Evolutionary conservation across 2,888 invertebrate species (phyloP).

Genomic region (Lysandra coridon): DNA sequence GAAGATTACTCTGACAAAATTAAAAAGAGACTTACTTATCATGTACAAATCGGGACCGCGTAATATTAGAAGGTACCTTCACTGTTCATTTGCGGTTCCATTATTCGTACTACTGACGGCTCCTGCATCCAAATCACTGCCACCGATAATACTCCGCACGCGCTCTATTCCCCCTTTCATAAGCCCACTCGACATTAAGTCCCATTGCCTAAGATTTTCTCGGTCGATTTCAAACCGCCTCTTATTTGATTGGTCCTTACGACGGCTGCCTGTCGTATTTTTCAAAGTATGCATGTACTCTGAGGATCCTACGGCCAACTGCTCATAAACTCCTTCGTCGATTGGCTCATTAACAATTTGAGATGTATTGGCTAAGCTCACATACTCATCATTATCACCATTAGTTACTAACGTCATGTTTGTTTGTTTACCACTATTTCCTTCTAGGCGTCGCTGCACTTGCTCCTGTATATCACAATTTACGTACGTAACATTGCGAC

Average conservation of each 20-base stretch:
- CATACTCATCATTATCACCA: conserved; percentile 78
- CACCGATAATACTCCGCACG: conserved; percentile 65
- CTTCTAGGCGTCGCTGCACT: conserved; percentile 61
- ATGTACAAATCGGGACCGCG: conserved; percentile 70
- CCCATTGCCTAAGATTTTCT: conserved; percentile 93
- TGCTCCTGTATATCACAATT: conserved; percentile 84
- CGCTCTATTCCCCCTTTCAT: conserved; percentile 75
- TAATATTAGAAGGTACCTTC: conserved; percentile 77
- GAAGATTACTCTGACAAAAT: conserved; percentile 46
- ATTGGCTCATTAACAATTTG: conserved; percentile 51
- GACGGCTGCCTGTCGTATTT: conserved; percentile 39
- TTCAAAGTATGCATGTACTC: conserved; percentile 45
- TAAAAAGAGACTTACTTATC: conserved; percentile 70
- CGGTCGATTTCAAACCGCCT: conserved; percentile 86
- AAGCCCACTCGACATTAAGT: conserved; percentile 91
- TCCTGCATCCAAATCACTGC: conserved; percentile 57
- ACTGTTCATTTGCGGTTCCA: conserved; percentile 73
- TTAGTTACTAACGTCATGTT: conserved; percentile 46
- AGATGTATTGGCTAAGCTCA: conserved; percentile 64
- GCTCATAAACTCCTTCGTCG: conserved; percentile 81
- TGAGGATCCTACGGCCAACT: conserved; percentile 67
- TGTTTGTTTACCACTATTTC: conserved; percentile 31
- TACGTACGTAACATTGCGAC: conserved; percentile 88
- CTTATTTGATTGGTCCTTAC: conserved; percentile 48
- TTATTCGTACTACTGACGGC: conserved; percentile 67